Evolutionary conservation across 2,797 vertebrate genomes (phyloP).

Genomic region (Staurois parvus): DNA sequence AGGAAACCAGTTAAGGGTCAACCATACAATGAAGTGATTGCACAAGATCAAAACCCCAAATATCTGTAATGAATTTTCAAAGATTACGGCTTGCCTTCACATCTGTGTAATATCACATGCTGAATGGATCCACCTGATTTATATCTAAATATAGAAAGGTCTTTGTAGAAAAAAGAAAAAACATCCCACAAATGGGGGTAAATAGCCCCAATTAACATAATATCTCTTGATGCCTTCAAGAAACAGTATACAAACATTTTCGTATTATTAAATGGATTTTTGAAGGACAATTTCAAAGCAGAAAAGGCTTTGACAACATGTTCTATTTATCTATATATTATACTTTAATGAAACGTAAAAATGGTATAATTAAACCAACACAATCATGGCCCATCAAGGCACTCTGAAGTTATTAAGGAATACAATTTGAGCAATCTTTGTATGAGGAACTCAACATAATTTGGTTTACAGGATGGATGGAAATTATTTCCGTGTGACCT

Average conservation of each 20-base stretch:
- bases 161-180: slow-evolving; percentile 24
- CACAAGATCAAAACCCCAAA: slow-evolving; percentile 19
- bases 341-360: slow-evolving; percentile 22
- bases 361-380: not conserved
- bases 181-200: slow-evolving; percentile 18
- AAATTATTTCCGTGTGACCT: not conserved
- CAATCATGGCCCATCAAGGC: not conserved
- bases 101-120: slow-evolving; percentile 49
- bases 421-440: not conserved
- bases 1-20: slow-evolving; percentile 1
- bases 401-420: not conserved
- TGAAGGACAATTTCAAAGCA: slow-evolving; percentile 28
- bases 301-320: not conserved
- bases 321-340: slow-evolving; percentile 31
- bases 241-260: slow-evolving; percentile 12
- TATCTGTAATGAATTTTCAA: slow-evolving; percentile 45
- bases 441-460: slow-evolving; percentile 12
- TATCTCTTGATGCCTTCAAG: slow-evolving; percentile 9
- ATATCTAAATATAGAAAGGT: slow-evolving; percentile 17
- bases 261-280: slow-evolving; percentile 31
- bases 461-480: not conserved
- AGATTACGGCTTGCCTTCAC: slow-evolving; percentile 10
- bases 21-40: slow-evolving; percentile 5
- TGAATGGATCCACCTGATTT: slow-evolving; percentile 39
- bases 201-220: slow-evolving; percentile 30